phyloP scores from a whole-genome alignment of 2,888 invertebrate genomes.

The Schizotus pectinicornis region DNA sequence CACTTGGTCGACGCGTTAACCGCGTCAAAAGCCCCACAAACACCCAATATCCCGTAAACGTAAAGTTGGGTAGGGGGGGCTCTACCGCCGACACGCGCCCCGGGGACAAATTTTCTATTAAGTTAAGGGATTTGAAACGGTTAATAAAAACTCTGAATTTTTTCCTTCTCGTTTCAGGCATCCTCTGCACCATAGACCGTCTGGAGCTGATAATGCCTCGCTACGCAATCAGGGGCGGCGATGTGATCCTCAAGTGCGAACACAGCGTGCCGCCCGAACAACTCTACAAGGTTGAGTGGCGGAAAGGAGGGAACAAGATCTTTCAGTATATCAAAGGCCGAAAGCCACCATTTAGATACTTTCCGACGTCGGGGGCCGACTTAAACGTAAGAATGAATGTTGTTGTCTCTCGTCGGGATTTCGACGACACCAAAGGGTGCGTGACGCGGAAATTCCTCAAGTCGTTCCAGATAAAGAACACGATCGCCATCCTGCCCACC shows the following conservation, averaged over 20 bases:
- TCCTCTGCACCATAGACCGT: conserved; percentile 52
- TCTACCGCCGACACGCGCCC: no score
- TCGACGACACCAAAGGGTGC: no score
- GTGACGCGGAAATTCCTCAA: no score
- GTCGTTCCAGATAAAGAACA: no score
- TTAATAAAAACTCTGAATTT: conserved; percentile 1
- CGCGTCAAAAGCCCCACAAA: no score
- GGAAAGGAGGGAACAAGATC: conserved; percentile 74
- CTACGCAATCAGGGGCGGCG: conserved; percentile 75
- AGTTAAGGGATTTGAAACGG: neutral
- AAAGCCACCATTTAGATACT: conserved; percentile 74
- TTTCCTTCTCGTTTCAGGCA: conserved; percentile 46
- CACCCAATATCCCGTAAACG: no score
- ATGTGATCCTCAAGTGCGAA: conserved; percentile 74
- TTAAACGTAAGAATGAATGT: conserved; percentile 71
- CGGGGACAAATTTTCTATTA: neutral
- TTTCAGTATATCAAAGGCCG: conserved; percentile 81
- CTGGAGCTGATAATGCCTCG: conserved; percentile 59
- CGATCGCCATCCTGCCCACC: no score
- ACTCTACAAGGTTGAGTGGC: conserved; percentile 80
- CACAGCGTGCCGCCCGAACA: conserved; percentile 77
- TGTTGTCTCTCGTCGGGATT: no score
- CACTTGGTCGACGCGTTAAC: no score
- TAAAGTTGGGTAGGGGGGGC: no score
- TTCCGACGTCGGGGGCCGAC: conserved; percentile 72